Conservation (phyloP, 2,113 vertebrate species). For the Apistogramma diplotaenia region DNA sequence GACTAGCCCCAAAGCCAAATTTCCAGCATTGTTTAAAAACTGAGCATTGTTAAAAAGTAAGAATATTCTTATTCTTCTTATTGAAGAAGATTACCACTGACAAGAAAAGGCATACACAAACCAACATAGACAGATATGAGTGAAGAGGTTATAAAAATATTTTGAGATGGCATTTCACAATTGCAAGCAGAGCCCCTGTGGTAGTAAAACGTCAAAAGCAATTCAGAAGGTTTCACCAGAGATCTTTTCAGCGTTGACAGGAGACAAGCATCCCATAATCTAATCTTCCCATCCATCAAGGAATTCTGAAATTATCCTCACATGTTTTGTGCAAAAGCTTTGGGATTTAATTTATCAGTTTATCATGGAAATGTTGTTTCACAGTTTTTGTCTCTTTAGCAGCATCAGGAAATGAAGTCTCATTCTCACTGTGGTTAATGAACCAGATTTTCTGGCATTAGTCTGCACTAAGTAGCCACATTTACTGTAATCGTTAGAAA, state of each 20-base stretch:
- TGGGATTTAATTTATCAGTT: conserved; percentile 24
- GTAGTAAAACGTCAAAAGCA: conserved; percentile 16
- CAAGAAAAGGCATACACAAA: not conserved
- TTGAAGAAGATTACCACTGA: not conserved
- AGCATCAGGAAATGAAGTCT: conserved; percentile 6
- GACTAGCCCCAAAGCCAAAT: not conserved
- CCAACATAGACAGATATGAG: not conserved
- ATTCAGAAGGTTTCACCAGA: not conserved
- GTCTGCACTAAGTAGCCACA: conserved; percentile 14
- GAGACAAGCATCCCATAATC: conserved; percentile 1
- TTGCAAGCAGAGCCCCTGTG: not conserved
- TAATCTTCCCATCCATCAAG: conserved; percentile 17
- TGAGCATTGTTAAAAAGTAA: not conserved
- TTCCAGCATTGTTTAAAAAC: too few species aligned
- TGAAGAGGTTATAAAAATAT: not conserved
- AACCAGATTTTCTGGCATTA: conserved; percentile 19
- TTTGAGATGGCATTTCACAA: not conserved
- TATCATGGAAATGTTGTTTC: conserved; percentile 6
- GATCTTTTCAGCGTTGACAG: conserved; percentile 9
- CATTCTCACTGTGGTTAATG: conserved; percentile 27
- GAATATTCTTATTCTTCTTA: not conserved
- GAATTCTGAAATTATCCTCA: not conserved
- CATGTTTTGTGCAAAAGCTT: not conserved
- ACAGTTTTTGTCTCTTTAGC: conserved; percentile 1
- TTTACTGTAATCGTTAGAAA: conserved; percentile 17